Evolutionary conservation across 1,140 invertebrate genomes (phyloP).

Genomic region (Oreohelix idahoensis): DNA sequence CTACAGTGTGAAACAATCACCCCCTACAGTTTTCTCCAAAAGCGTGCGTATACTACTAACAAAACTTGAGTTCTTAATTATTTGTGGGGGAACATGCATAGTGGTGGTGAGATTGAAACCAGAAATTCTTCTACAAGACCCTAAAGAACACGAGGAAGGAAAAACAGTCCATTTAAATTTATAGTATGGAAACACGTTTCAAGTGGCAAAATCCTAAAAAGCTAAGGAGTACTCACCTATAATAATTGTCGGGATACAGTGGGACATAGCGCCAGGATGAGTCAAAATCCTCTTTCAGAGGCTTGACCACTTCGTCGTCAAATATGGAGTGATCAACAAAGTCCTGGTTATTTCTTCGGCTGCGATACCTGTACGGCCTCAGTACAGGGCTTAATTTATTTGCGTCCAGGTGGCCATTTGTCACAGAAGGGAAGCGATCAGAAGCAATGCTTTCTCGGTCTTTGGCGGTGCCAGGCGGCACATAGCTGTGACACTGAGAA

Average conservation of each 20-base stretch:
- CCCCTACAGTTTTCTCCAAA: no score
- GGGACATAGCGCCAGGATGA: slow-evolving; percentile 36
- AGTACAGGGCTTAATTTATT: background rate
- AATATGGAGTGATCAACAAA: slow-evolving; percentile 14
- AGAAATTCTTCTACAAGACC: no score
- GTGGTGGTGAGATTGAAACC: no score
- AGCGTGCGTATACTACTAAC: no score
- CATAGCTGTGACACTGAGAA: no score
- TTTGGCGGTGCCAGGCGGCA: background rate
- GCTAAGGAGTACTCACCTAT: slow-evolving; percentile 18
- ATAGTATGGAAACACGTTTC: no score
- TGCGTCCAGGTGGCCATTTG: background rate
- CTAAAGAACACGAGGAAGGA: no score
- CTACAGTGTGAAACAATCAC: no score
- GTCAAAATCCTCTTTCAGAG: slow-evolving; percentile 33
- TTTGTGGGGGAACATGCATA: no score
- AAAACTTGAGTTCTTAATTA: no score
- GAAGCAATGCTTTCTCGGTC: background rate
- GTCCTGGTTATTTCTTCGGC: background rate
- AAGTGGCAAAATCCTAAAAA: background rate
- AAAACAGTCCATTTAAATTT: no score
- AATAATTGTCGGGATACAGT: slow-evolving; percentile 34
- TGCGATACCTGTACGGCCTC: no score
- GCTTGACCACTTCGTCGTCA: slow-evolving; percentile 11
- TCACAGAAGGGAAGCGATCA: background rate